Conservation (phyloP, 2,797 vertebrate species). For the Silurus aristotelis region DNA sequence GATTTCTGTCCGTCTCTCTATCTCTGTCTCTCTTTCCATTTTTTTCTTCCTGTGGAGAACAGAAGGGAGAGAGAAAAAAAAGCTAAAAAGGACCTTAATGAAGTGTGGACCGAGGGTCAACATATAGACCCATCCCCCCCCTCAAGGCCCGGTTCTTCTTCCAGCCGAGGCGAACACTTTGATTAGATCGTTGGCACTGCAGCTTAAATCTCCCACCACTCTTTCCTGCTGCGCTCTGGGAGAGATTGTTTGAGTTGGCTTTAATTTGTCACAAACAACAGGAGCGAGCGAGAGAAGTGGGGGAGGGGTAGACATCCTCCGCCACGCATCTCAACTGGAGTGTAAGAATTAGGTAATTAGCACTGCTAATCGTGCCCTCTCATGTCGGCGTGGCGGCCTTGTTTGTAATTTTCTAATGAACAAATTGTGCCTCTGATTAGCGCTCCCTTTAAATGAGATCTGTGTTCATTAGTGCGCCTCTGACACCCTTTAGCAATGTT, state of each 20-base stretch:
- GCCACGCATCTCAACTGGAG: conserved; percentile 75
- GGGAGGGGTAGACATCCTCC: conserved; percentile 55
- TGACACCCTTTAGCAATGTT: conserved; percentile 36
- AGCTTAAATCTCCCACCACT: conserved; percentile 61
- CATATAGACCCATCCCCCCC: conserved; percentile 73
- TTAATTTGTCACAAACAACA: conserved; percentile 78
- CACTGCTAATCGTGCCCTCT: conserved; percentile 82
- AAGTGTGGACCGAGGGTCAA: conserved; percentile 80
- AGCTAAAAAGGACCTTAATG: conserved; percentile 74
- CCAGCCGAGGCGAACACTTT: conserved; percentile 71
- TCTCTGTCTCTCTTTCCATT: conserved; percentile 30
- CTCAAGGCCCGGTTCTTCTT: conserved; percentile 75
- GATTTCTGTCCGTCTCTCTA: conserved; percentile 50
- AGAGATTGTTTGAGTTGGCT: conserved; percentile 79
- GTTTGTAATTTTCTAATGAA: conserved; percentile 97
- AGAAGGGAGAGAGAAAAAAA: conserved; percentile 49
- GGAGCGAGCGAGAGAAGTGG: conserved; percentile 59
- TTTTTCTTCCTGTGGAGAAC: conserved; percentile 31
- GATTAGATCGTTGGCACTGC: conserved; percentile 72
- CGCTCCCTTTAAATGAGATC: conserved; percentile 67
- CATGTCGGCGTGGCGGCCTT: conserved; percentile 81
- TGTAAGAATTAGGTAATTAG: conserved; percentile 91
- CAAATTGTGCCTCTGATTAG: conserved; percentile 92
- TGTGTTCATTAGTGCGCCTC: conserved; percentile 59
- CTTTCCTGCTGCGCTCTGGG: conserved; percentile 72